Evolutionary conservation across 1,140 invertebrate genomes (phyloP).

Genomic region (Sarcophaga peregrina): DNA sequence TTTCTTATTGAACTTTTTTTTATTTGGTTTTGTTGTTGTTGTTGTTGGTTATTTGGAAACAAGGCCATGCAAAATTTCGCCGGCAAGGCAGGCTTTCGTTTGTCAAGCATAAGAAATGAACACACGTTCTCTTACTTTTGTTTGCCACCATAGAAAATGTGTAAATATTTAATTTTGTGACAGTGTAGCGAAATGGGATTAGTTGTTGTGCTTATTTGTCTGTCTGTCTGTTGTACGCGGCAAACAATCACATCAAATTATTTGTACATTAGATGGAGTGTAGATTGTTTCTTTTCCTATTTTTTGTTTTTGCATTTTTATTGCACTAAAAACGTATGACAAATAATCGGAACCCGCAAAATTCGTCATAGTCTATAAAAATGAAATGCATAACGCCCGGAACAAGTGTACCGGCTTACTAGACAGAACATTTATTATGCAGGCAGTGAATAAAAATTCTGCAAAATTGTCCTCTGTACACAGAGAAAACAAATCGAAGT

Average conservation of each 20-base stretch:
- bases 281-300: neutral
- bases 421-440: too few relatives aligned
- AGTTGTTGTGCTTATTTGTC: neutral
- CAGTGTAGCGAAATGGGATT: constrained; percentile 31
- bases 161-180: constrained; percentile 43
- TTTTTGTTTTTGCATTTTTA: neutral
- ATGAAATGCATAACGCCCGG: neutral
- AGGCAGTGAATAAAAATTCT: too few relatives aligned
- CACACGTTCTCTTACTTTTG: neutral
- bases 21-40: too few relatives aligned
- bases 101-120: neutral
- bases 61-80: neutral
- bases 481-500: too few relatives aligned
- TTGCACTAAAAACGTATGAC: neutral
- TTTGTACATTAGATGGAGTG: neutral
- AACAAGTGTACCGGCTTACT: neutral
- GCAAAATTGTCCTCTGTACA: too few relatives aligned
- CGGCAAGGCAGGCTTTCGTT: neutral
- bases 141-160: constrained; percentile 11
- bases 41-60: neutral
- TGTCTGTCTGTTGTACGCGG: neutral
- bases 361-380: constrained; percentile 5
- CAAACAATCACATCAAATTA: neutral
- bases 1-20: too few relatives aligned
- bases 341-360: constrained; percentile 36